Evolutionary conservation across 2,888 invertebrate genomes (phyloP).

Genomic region (Oxystoma pomonae): DNA sequence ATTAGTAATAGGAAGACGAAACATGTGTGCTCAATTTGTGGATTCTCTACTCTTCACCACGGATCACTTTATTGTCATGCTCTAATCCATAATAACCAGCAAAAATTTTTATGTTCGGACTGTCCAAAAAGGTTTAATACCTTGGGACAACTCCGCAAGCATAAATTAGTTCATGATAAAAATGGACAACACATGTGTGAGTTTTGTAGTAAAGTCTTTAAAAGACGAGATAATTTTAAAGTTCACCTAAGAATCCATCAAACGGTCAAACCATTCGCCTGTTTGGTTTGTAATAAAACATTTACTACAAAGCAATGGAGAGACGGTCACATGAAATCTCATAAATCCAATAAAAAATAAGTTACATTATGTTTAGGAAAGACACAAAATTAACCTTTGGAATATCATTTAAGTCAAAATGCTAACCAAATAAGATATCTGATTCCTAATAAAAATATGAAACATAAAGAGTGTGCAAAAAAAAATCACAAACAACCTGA

Average conservation of each 20-base stretch:
- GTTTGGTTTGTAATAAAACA: conserved; percentile 26
- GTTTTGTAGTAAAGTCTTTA: conserved; percentile 42
- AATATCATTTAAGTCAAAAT: too few relatives aligned
- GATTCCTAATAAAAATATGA: too few relatives aligned
- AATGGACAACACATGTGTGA: conserved; percentile 11
- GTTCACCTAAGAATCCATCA: conserved; percentile 30
- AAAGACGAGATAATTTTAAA: conserved; percentile 43
- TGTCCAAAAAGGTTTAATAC: conserved; percentile 11
- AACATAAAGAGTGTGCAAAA: too few relatives aligned
- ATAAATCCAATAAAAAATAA: too few relatives aligned
- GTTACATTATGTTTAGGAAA: too few relatives aligned
- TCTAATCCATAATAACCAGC: neutral
- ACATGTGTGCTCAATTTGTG: neutral
- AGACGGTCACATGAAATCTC: conserved; percentile 23
- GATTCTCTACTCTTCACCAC: neutral
- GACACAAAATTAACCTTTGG: too few relatives aligned
- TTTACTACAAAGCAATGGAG: conserved; percentile 33
- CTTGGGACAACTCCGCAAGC: conserved; percentile 9
- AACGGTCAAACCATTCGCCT: conserved; percentile 26
- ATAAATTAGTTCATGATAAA: neutral
- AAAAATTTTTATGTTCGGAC: conserved; percentile 10
- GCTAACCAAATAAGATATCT: too few relatives aligned
- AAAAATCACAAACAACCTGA: too few relatives aligned
- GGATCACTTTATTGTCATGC: neutral
- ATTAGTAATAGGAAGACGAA: too few relatives aligned